Base-by-base conservation (phyloP, 1,140 invertebrate species). In the Oncopeltus fasciatus region DNA sequence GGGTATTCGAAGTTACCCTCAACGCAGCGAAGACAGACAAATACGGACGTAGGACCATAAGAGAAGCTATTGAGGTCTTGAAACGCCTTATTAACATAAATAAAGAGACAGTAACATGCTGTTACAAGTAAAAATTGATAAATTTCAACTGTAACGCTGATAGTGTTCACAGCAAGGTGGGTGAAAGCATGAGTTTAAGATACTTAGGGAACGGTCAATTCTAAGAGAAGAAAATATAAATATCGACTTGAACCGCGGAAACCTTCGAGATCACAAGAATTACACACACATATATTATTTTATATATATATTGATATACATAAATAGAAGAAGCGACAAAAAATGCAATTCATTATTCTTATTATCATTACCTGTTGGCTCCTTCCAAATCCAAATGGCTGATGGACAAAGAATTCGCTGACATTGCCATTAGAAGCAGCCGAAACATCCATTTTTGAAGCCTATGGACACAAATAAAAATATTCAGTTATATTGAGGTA, bases 301-400 rank as follows among this genome's bases (percentile, higher is more conserved):
- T 21, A 18, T 4, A 8, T 9, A 57, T 21, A 11, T 29, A 21
- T 29, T 11, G 5, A 16, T 57, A 57, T 11, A 14, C 8, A 12
- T 21, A n/a, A 26, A 8, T 57, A 14, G 12, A 27, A 5, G 11
- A 3, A 26, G 11, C 16, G 3, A 24, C 16, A 57, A 29, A 14
- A 57, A 11, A 21, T 43, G n/a, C 3, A 12, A 61, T 44, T 38
- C 31, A n/a, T 49, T 5, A 18, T 49, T 5, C 5, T 18, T 18
- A 49, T 18, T 49, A 11, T 8, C 18, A 49, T 62, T 58, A 67
- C 66, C 57, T 65, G 51, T 67, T 67, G 16, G 64, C 66, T 2
- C 59, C 57, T 65, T 67, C 66, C 4, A 67, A 46, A 38, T 67
- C 66, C 53, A 56, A 61, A 59, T 67, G 66, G 38, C 66, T 67